Evolutionary conservation across 2,113 vertebrate species (phyloP), one percentile per base, ranked within the genome.

Genomic region (Orycteropus afer): DNA sequence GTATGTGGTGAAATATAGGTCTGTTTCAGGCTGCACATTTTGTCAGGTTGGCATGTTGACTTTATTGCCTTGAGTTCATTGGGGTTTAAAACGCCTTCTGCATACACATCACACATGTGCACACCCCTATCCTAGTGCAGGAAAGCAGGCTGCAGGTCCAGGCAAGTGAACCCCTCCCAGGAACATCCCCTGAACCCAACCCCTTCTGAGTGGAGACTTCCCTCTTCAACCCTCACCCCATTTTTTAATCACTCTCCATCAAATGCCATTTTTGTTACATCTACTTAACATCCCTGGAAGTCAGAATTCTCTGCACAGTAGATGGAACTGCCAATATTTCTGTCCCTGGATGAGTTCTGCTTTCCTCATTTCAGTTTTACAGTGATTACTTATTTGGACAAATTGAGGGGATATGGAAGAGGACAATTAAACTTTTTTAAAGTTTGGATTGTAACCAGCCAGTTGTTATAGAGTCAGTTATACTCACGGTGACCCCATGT

Each of bases 1-100:
- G 71, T 29, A n/a, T 84, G 94, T 40, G 84, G 69, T 82, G 92
- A 53, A 83, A 87, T 94, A 67, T 23, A 87, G 79, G 61, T 78
- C 47, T 1, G 0, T 57, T 81, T 94, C 69, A 63, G 83, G 42
- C 92, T 42, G 85, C 74, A 37, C 71, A 78, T 32, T 74, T 81
- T 93, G 96, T 94, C 90, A 89, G 79, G 51, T 82, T 45, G 45
- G 34, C 0, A 0, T 53, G 81, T 90, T 96, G 94, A 95, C 94
- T 93, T 80, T 78, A 17, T 93, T 89, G 76, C 95, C 67, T 94
- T 10, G 3, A 61, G 37, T 77, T 93, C 90, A 1, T 49, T 8
- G 8, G 87, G 45, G 25, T 22, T 80, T 77, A 65, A 23, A 78
- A 45, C 0, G 2, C 86, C 57, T 80, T 23, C 83, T 0, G 0